Evolutionary conservation across 2,888 invertebrate species (phyloP), one percentile per base, ranked within the genome.

Genomic region (Diplolepis rosae): DNA sequence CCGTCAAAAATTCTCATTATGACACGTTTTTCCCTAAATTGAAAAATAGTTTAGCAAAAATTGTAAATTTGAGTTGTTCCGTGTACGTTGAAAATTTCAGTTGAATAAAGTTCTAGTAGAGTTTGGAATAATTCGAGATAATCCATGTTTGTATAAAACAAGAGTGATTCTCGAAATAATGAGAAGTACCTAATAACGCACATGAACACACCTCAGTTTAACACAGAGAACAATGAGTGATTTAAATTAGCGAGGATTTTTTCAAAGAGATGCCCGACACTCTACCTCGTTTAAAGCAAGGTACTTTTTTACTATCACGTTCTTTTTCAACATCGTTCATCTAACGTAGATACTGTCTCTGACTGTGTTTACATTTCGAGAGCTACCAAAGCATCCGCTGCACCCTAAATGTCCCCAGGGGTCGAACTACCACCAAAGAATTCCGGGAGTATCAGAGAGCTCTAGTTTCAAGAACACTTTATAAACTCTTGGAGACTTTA

Each of bases 241-340:
- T 48, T 48, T 50, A 50, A 50, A 50, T 50, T 50, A 50, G 18
- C 50, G 24, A 50, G 50, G 27, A 13, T 9, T 50, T 24, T 50
- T 50, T 24, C 50, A 50, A 50, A 24, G 50, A 24, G 27, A 7
- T 24, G 24, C 27, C 50, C 24, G 13, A 50, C 24, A 50, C 15
- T 50, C 24, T 22, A 50, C 50, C 11, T 24, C 18, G 4, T 50
- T 50, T 50, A 18, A 13, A 18, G 2, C 11, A 22, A 50, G 11
- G 27, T 18, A 9, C 27, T 4, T 18, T 18, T 22, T 48, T n/a
- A n/a, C n/a, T 48, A 48, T 48, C 48, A 48, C 48, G 48, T n/a
- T n/a, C 50, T 50, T 27, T 50, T 50, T 50, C 24, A 50, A 50
- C 24, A 24, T 24, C 50, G 11, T 24, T 27, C 27, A 24, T 50